Base-by-base conservation (phyloP, 1,140 invertebrate genomes). In the Bombus difficillimus region DNA sequence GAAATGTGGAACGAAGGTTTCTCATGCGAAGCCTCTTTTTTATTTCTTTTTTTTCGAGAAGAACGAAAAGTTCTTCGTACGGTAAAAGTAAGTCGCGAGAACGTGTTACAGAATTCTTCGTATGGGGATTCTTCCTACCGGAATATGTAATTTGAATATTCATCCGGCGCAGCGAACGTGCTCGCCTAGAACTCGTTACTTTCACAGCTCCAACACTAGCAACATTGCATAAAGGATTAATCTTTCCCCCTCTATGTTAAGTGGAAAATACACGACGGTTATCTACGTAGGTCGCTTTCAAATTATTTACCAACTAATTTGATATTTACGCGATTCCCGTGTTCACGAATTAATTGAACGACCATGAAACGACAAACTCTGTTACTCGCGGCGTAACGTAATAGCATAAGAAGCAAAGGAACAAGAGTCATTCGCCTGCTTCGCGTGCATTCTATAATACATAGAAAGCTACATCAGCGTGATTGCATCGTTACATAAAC, bases 81-180 rank as follows among this genome's bases (percentile, higher is more conserved):
- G 0, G 15, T 47, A 34, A 41, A 72, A 72, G 39, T 15, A 72
- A 72, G 37, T n/a, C 59, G 37, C 10, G 25, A 72, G 34, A 43
- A 72, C 28, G 28, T 72, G 39, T n/a, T 28, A 15, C 39, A 39
- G n/a, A 43, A 43, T 73, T 47, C n/a, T 41, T 73, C 6, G 39
- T 8, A 73, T 28, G 39, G 25, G 39, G 3, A 73, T 43, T 47
- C 28, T 34, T n/a, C 4, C 69, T 47, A 32, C 71, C 41, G 41
- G 71, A 32, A 73, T 8, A 43, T 73, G 41, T 39, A 73, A 32
- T 73, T 73, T 47, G 41, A 73, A 47, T 73, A 43, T 73, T 43
- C 41, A 32, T 32, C 41, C 41, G 41, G 28, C 12, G 12, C 37
- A 41, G 69, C 37, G 13, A 32, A 73, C 71, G 41, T 32, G 41